A percentile compares a stretch with the other conserved stretches of the same genome.
Evolutionary conservation across 2,888 invertebrate species (phyloP).

Genomic region (Mycalesis mineus): DNA sequence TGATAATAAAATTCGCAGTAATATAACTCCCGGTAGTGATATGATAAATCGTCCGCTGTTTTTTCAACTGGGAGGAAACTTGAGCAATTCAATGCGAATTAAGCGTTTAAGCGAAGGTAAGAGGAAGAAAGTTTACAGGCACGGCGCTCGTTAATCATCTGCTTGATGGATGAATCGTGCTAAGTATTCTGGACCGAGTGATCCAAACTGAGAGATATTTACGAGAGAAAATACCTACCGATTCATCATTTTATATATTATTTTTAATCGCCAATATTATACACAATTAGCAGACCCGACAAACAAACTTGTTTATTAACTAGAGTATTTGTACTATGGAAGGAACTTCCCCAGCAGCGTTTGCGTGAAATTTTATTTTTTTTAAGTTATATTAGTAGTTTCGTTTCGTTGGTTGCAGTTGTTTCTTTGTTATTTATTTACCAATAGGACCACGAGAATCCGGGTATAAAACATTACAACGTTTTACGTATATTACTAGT

Average conservation of each 20-base stretch:
- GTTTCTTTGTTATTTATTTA: too few relatives aligned
- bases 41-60: constrained; percentile 9
- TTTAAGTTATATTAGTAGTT: too few relatives aligned
- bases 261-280: too few relatives aligned
- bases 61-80: constrained; percentile 10
- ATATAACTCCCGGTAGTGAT: not conserved
- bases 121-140: constrained; percentile 9
- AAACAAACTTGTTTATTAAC: too few relatives aligned
- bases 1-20: not conserved
- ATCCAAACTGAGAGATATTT: not conserved
- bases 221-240: not conserved
- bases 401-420: too few relatives aligned
- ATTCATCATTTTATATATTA: not conserved
- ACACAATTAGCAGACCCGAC: not conserved
- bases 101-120: constrained; percentile 16
- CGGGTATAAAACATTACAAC: too few relatives aligned
- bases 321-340: too few relatives aligned
- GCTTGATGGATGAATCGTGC: constrained; percentile 6
- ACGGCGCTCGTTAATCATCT: constrained; percentile 11
- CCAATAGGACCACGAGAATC: too few relatives aligned
- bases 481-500: too few relatives aligned
- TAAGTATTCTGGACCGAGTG: constrained; percentile 4
- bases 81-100: constrained; percentile 23
- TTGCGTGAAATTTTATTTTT: too few relatives aligned
- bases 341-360: too few relatives aligned